phyloP scores from a whole-genome alignment of 2,113 vertebrate species.

The Protobothrops mucrosquamatus region DNA sequence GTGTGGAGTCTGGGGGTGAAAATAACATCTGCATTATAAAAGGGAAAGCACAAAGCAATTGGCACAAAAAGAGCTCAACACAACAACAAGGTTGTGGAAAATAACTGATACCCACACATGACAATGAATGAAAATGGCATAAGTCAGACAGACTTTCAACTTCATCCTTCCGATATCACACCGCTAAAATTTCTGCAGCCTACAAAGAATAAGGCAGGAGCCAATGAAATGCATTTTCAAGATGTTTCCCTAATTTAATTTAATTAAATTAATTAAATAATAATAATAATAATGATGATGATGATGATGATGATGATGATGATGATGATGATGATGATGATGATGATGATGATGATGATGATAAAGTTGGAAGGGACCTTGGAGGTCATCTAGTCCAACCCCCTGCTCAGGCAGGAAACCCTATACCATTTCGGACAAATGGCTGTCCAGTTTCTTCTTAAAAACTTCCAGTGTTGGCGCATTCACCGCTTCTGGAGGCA shows the following conservation, averaged over 20 bases:
- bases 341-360: too few relatives aligned
- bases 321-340: too few relatives aligned
- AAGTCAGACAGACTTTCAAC: background rate
- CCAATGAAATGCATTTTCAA: background rate
- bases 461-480: too few relatives aligned
- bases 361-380: too few relatives aligned
- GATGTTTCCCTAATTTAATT: background rate
- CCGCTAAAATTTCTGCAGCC: background rate
- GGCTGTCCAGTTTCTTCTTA: too few relatives aligned
- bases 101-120: background rate
- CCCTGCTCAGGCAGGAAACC: too few relatives aligned
- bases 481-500: too few relatives aligned
- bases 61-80: background rate
- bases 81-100: background rate
- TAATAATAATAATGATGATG: too few relatives aligned
- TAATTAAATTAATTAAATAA: conserved; percentile 10
- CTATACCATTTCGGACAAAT: too few relatives aligned
- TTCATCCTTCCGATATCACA: background rate
- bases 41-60: background rate
- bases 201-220: background rate
- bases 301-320: too few relatives aligned
- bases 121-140: background rate
- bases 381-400: too few relatives aligned
- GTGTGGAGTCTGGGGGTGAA: background rate
- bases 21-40: background rate